Evolutionary conservation across 2,113 vertebrate genomes (phyloP), one percentile per base, ranked within the genome.

Genomic region (Isichthys henryi): DNA sequence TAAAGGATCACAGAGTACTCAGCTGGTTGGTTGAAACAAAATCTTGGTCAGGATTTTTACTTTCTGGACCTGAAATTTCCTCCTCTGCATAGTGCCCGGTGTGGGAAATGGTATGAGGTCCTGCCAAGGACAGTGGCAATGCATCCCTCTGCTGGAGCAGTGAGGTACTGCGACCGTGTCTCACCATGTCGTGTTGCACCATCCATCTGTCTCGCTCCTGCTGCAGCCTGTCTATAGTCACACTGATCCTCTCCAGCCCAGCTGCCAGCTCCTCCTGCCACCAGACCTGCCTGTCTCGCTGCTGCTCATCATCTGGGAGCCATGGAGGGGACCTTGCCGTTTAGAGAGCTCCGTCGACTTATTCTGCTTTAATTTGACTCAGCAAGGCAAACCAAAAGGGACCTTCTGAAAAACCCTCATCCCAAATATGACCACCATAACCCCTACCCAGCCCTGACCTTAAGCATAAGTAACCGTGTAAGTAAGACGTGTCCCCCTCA

Each of bases 291-390:
- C 94, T 95, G 62, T 97, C 94, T 95, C 94, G 95, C 92, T 98
- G 97, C 1, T 96, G 94, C 89, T 93, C 95, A 66, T 97, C 97
- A 62, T 91, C 97, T 98, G 88, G 0, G 93, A 74, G 87, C 43
- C 89, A 86, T 49, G 46, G 45, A 86, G 8, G n/a, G 83, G 45
- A 50, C 83, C 23, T 45, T 49, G 45, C 23, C 62, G 15, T 70
- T 70, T 70, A 70, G 27, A 11, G 62, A 70, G 27, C 62, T 70
- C n/a, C 3, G 58, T 3, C n/a, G n/a, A 27, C 58, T 66, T 8
- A 66, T 66, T 66, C 23, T 31, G n/a, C 3, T 70, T 70, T 11
- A 11, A 31, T 70, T 70, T 70, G n/a, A 70, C 31, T 70, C n/a
- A 27, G 74, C 74, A 43, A 80, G 43, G 74, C 35, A 7, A 77